phyloP scores from a whole-genome alignment of 2,888 invertebrate species.

The Antheraea assamensis region DNA sequence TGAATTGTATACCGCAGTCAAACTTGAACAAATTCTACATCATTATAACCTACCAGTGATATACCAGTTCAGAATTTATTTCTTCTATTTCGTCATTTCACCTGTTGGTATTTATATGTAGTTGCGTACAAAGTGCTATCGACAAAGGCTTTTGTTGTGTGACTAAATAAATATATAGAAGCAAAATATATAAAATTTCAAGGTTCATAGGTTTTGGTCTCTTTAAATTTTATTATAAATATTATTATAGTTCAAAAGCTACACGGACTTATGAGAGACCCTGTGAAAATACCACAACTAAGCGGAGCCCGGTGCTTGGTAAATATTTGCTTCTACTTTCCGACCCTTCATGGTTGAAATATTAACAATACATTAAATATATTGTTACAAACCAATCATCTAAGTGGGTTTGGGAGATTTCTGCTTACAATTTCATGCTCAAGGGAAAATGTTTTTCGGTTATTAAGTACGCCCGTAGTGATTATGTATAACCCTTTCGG shows the following conservation, averaged over 20 bases:
- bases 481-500: conserved; percentile 8
- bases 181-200: too few species aligned
- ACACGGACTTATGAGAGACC: background rate
- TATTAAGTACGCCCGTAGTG: conserved; percentile 6
- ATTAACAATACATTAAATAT: conserved; percentile 15
- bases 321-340: conserved; percentile 14
- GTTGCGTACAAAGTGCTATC: too few species aligned
- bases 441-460: conserved; percentile 1
- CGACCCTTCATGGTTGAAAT: conserved; percentile 1
- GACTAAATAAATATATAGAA: too few species aligned
- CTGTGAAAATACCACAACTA: background rate
- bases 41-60: too few species aligned
- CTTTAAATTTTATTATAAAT: background rate
- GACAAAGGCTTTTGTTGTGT: too few species aligned
- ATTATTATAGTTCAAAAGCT: background rate
- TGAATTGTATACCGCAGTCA: background rate
- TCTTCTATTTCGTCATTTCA: background rate
- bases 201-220: background rate
- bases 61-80: too few species aligned
- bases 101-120: too few species aligned
- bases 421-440: conserved; percentile 10
- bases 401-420: conserved; percentile 8
- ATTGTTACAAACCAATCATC: conserved; percentile 13
- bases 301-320: conserved; percentile 1
- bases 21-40: background rate